Percentiles rank a stretch among this genome's conserved stretches.
Evolutionary conservation across 1,140 invertebrate species (phyloP).

Genomic region (Drosophila kurseongensis): DNA sequence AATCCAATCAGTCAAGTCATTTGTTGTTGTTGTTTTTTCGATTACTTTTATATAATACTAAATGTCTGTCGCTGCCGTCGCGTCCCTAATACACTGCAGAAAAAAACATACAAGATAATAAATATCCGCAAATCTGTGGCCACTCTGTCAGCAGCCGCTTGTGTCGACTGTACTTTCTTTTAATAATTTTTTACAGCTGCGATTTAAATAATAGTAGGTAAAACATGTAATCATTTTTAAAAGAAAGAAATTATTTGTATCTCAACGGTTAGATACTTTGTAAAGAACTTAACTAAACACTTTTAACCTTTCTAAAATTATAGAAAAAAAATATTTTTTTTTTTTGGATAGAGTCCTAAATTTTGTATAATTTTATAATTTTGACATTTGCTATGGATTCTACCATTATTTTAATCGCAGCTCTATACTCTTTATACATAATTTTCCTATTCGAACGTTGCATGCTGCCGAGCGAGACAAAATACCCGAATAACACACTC

Average conservation of each 20-base stretch:
- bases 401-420: slow-evolving; percentile 12
- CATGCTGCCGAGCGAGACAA: slow-evolving; percentile 60
- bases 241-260: neutral
- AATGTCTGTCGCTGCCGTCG: slow-evolving; percentile 70
- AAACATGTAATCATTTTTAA: no score
- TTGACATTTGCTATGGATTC: no score
- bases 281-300: no score
- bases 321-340: no score
- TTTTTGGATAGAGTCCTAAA: no score
- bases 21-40: slow-evolving; percentile 74
- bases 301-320: no score
- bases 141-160: slow-evolving; percentile 59
- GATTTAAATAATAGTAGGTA: neutral
- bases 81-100: slow-evolving; percentile 51
- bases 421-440: slow-evolving; percentile 17
- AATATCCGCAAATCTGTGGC: slow-evolving; percentile 44
- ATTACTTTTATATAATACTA: slow-evolving; percentile 51
- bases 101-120: slow-evolving; percentile 9
- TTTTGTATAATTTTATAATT: no score
- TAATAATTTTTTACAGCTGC: slow-evolving; percentile 9
- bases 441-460: slow-evolving; percentile 42
- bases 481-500: slow-evolving; percentile 28
- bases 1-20: slow-evolving; percentile 48
- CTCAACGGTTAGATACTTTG: no score
- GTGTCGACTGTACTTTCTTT: slow-evolving; percentile 46